Conservation (phyloP, 2,888 invertebrate genomes). For the Ceramica pisi region DNA sequence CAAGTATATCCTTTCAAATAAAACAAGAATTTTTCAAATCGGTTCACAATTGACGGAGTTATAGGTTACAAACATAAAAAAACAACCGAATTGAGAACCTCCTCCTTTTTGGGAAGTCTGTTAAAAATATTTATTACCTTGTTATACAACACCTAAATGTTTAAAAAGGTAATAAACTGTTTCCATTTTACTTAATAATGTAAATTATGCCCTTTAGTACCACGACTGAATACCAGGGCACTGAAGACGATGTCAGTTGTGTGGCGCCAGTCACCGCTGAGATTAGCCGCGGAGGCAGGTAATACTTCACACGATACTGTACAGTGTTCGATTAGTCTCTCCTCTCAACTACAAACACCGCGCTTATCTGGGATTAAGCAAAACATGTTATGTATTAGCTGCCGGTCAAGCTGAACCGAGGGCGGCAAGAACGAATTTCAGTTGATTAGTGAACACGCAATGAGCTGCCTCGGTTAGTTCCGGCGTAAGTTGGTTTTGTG, state of each 20-base stretch:
- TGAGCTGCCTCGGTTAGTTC: background rate
- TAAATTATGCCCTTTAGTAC: background rate
- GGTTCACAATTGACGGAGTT: too few relatives aligned
- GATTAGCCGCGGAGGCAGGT: background rate
- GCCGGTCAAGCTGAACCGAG: background rate
- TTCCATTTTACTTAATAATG: background rate
- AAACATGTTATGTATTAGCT: background rate
- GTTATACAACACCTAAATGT: too few relatives aligned
- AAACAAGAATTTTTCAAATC: too few relatives aligned
- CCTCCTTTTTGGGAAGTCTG: too few relatives aligned
- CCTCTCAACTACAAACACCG: slow-evolving; percentile 4
- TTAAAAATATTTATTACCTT: too few relatives aligned
- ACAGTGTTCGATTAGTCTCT: slow-evolving; percentile 20
- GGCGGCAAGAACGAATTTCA: background rate
- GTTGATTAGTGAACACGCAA: background rate
- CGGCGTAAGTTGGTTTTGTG: background rate
- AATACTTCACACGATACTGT: background rate
- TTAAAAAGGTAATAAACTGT: too few relatives aligned
- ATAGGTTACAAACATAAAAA: too few relatives aligned
- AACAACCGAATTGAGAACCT: too few relatives aligned
- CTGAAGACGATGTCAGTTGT: background rate
- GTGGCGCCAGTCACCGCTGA: background rate
- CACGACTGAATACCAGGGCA: background rate
- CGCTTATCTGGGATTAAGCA: slow-evolving; percentile 23
- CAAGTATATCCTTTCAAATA: too few relatives aligned